Percentiles rank a stretch among this genome's conserved stretches.
Evolutionary conservation across 2,797 vertebrate genomes (phyloP).

Genomic region (Enteromius fasciolatus): DNA sequence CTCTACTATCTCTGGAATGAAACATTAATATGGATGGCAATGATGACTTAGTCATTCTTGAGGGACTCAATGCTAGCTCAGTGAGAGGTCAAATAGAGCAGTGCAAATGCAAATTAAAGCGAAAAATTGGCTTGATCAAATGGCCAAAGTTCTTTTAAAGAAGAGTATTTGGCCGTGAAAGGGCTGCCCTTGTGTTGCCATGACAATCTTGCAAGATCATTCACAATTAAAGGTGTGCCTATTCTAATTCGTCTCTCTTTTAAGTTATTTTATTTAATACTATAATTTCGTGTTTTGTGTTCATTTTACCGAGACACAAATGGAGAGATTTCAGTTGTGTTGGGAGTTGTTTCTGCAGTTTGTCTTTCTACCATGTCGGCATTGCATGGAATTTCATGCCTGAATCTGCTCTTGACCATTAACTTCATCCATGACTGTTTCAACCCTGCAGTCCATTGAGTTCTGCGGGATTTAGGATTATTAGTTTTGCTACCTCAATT

Average conservation of each 20-base stretch:
- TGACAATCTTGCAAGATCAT: constrained; percentile 71
- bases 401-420: constrained; percentile 37
- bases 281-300: neutral
- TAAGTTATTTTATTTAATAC: neutral
- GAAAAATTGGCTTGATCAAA: constrained; percentile 5
- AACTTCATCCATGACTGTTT: constrained; percentile 49
- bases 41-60: neutral
- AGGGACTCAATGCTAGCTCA: constrained; percentile 10
- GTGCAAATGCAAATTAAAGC: constrained; percentile 6
- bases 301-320: neutral
- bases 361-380: neutral
- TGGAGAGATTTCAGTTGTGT: neutral
- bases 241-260: constrained; percentile 51
- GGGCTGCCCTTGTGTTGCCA: constrained; percentile 70
- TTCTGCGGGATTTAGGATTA: constrained; percentile 50
- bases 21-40: constrained; percentile 9
- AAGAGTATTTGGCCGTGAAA: constrained; percentile 44
- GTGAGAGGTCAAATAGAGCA: constrained; percentile 14
- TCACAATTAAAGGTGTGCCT: constrained; percentile 68
- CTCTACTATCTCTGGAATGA: neutral
- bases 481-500: constrained; percentile 66
- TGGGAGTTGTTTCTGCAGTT: neutral
- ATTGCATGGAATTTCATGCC: constrained; percentile 11
- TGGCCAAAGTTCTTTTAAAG: neutral
- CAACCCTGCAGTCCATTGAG: constrained; percentile 39